phyloP scores from a whole-genome alignment of 2,797 vertebrate species.

The Sylvia borin region DNA sequence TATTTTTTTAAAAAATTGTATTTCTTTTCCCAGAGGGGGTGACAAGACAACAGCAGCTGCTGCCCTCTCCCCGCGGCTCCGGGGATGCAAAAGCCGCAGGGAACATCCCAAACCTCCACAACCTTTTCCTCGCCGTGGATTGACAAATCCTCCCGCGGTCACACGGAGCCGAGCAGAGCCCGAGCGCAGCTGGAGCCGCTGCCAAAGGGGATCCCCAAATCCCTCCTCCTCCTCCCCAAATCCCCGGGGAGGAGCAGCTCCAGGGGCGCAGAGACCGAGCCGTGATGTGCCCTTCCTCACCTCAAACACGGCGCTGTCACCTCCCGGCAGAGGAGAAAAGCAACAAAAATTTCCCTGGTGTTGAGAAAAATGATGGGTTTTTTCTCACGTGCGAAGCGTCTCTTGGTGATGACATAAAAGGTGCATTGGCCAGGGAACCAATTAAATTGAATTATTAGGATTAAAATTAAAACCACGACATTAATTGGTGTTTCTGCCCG shows the following conservation, averaged over 20 bases:
- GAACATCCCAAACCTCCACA: background rate
- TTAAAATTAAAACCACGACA: too few relatives aligned
- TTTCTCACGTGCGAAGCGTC: background rate
- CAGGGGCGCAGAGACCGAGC: too few relatives aligned
- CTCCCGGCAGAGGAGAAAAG: background rate
- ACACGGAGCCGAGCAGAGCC: background rate
- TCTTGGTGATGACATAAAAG: background rate
- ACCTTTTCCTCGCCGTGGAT: background rate
- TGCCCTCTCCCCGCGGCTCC: background rate
- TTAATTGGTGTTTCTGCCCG: too few relatives aligned
- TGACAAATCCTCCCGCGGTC: background rate
- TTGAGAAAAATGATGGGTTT: background rate
- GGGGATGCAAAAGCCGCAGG: background rate
- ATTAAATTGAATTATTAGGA: too few relatives aligned
- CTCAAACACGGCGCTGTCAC: background rate
- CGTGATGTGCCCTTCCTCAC: background rate
- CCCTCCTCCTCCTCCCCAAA: background rate
- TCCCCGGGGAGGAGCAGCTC: background rate
- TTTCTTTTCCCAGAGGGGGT: background rate
- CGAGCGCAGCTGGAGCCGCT: fast-evolving
- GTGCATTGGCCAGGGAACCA: too few relatives aligned
- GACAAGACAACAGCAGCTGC: background rate
- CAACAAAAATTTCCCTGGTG: too few relatives aligned
- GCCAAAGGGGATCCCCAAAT: background rate
- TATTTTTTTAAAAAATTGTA: too few relatives aligned